Conservation (phyloP, 2,797 vertebrate genomes). For the Buphagus erythrorhynchus region DNA sequence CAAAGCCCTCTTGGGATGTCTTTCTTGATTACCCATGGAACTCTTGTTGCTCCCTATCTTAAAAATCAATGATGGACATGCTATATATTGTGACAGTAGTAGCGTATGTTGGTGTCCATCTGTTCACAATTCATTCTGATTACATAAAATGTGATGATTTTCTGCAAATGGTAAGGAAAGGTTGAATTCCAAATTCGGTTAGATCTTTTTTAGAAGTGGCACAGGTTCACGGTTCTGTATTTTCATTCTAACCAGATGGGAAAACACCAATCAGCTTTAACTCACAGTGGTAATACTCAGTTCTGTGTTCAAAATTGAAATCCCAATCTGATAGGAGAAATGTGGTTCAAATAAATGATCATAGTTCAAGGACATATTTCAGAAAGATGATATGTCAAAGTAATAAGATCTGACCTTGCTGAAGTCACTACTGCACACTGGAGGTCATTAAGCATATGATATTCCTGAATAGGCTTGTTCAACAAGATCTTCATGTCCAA, state of each 20-base stretch:
- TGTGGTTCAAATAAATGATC: background rate
- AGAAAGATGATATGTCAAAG: background rate
- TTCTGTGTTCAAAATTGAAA: background rate
- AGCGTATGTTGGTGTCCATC: background rate
- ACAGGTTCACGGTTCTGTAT: background rate
- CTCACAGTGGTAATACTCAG: background rate
- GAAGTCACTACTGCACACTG: background rate
- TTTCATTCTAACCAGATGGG: background rate
- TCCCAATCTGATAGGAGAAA: background rate
- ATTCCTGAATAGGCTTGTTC: background rate
- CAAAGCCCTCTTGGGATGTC: background rate
- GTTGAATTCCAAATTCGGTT: background rate
- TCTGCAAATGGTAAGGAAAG: background rate
- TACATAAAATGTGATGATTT: background rate
- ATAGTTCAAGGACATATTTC: background rate
- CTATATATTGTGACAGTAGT: background rate
- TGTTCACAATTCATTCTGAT: background rate
- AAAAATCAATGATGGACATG: background rate
- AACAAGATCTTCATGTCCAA: background rate
- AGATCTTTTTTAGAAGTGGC: background rate
- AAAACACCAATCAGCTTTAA: background rate
- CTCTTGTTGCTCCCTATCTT: background rate
- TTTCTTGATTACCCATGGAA: fast-evolving
- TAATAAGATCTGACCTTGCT: background rate
- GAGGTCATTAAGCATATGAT: background rate